Percentiles rank a stretch among this genome's conserved stretches.
Evolutionary conservation across 53 echinoderm and acorn worm genomes (phyloP).

Genomic region (Arbacia lixula): DNA sequence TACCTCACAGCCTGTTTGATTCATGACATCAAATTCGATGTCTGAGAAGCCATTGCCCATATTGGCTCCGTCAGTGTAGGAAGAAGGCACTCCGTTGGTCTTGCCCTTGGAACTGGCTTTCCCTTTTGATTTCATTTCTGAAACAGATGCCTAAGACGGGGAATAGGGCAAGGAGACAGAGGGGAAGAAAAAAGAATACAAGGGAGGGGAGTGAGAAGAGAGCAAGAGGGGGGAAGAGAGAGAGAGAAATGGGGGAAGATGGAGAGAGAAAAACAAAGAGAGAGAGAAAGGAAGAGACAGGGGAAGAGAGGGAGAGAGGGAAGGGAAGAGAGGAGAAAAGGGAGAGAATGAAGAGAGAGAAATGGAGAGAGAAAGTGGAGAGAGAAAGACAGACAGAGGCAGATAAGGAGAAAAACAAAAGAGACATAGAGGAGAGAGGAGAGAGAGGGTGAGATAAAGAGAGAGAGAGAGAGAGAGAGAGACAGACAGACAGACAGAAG

Average conservation of each 20-base stretch:
- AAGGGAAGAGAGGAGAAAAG: neutral
- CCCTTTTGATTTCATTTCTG: constrained; percentile 24
- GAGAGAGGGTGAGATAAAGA: neutral
- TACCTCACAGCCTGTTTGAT: constrained; percentile 93
- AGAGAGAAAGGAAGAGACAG: too few species aligned
- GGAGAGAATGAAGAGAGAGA: too few species aligned
- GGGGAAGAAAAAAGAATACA: too few species aligned
- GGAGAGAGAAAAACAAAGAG: too few species aligned
- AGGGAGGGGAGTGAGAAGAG: too few species aligned
- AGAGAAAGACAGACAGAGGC: too few species aligned
- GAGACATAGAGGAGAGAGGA: too few species aligned
- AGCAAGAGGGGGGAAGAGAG: neutral
- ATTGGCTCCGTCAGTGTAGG: constrained; percentile 8
- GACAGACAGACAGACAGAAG: neutral
- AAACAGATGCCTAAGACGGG: neutral
- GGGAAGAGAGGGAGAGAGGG: neutral
- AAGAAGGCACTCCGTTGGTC: constrained; percentile 10
- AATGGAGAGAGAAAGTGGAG: too few species aligned
- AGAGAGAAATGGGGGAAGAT: neutral
- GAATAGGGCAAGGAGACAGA: neutral
- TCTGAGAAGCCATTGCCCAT: constrained; percentile 53
- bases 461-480: neutral
- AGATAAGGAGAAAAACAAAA: neutral
- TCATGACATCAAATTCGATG: constrained; percentile 78
- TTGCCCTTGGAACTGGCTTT: constrained; percentile 23